Evolutionary conservation across 2,113 vertebrate species (phyloP), one percentile per base, ranked within the genome.

Genomic region (Petaurus breviceps): DNA sequence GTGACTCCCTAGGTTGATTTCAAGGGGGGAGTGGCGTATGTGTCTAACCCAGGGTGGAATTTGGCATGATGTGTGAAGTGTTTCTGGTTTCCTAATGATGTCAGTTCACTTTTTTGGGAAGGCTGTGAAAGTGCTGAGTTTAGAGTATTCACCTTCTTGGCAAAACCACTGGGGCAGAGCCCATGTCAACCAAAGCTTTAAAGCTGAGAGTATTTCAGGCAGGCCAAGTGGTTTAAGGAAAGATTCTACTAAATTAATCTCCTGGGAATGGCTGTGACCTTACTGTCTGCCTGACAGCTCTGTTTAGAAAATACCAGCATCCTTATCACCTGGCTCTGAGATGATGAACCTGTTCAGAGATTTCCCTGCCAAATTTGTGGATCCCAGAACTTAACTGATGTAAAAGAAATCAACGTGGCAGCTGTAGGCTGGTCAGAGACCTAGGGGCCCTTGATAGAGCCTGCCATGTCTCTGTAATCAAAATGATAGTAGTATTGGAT

Each of bases 1-100:
- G 25, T 51, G 49, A 91, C 96, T 96, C 96, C 91, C 92, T 94
- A 90, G 57, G 26, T 96, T 97, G 89, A 96, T 90, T 94, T 97
- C 4, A 49, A 94, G 50, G 68, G 50, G 22, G 43, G 94, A 46
- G 90, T 37, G n/a, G 93, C 10, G 92, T 96, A 97, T 97, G 95
- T 97, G 95, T 97, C n/a, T 91, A 98, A 97, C 96, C 95, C 91
- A 8, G 96, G 46, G 55, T 98, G 96, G 97, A 98, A 98, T 97
- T 97, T 97, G 96, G 96, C 97, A 55, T 97, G 92, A 97, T 98
- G 92, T 55, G 95, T 96, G 97, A 97, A 97, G n/a, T 97, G 97
- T 97, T 98, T 98, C 96, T 95, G 97, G 97, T 97, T 97, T 97
- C 97, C 93, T 97, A 98, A 97, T 99, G 96, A 98, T 97, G 97